Evolutionary conservation across 2,797 vertebrate species (phyloP).

Genomic region (Dendrocincla fuliginosa): DNA sequence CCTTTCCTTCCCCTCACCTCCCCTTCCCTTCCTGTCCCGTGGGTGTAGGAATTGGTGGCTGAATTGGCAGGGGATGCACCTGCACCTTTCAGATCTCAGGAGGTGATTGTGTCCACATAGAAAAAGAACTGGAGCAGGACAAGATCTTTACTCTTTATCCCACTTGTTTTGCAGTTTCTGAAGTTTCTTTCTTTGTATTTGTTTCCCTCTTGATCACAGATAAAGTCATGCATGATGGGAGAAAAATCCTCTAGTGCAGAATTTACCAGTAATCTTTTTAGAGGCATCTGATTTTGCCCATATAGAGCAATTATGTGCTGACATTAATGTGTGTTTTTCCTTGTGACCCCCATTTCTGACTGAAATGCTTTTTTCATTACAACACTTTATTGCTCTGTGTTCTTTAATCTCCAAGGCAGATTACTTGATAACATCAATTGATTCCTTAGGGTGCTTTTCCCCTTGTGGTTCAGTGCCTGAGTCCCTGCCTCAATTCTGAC

Average conservation of each 20-base stretch:
- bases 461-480: not conserved
- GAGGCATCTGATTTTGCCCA: conserved; percentile 15
- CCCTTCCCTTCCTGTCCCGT: not conserved
- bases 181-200: not conserved
- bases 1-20: no score
- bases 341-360: conserved; percentile 31
- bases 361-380: conserved; percentile 42
- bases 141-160: not conserved
- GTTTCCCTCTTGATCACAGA: not conserved
- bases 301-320: conserved; percentile 2
- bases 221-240: not conserved
- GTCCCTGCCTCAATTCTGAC: not conserved
- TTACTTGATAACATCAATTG: conserved; percentile 37
- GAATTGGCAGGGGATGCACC: not conserved
- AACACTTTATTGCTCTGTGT: conserved; percentile 13
- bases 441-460: conserved; percentile 48
- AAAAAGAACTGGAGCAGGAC: not conserved
- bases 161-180: not conserved
- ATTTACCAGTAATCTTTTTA: conserved; percentile 12
- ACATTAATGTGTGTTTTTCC: conserved; percentile 27
- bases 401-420: conserved; percentile 45
- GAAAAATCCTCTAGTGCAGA: not conserved
- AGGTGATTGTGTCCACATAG: rapidly evolving
- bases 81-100: not conserved
- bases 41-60: not conserved